Conservation (phyloP, 1,140 invertebrate genomes). For the Muscidifurax raptorellus region DNA sequence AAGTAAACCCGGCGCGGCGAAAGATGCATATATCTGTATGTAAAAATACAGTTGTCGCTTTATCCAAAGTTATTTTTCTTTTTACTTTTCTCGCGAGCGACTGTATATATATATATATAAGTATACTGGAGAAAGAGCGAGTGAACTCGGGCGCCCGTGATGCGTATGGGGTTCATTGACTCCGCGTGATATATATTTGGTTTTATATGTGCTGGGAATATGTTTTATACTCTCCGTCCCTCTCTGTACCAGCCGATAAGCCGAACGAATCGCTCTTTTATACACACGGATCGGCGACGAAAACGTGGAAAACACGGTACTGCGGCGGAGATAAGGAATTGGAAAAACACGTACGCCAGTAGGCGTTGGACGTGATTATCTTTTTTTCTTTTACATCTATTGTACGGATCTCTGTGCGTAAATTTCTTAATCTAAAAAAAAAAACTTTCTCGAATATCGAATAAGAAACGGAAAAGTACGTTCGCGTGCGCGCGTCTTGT, state of each 20-base stretch:
- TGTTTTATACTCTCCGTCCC: not conserved
- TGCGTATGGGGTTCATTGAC: constrained; percentile 1
- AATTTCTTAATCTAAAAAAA: no score
- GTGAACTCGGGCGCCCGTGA: not conserved
- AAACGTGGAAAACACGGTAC: no score
- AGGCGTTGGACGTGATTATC: no score
- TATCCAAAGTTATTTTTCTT: not conserved
- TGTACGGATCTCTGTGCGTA: no score
- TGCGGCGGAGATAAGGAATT: no score
- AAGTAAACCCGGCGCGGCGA: not conserved
- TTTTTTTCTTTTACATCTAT: no score
- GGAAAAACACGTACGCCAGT: no score
- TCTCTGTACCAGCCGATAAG: no score
- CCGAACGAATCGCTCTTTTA: no score
- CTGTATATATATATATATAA: not conserved
- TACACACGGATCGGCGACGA: no score
- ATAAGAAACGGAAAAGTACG: constrained; percentile 18
- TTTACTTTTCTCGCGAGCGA: not conserved
- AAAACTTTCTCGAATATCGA: not conserved
- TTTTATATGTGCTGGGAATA: no score
- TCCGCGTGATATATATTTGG: not conserved
- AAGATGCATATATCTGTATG: not conserved
- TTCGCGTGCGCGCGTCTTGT: not conserved
- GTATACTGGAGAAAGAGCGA: not conserved
- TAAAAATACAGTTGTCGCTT: not conserved